A percentile compares a stretch with the other conserved stretches of the same genome.
phyloP scores from a whole-genome alignment of 2,888 invertebrate species.

The Trissolcus brochymenae region DNA sequence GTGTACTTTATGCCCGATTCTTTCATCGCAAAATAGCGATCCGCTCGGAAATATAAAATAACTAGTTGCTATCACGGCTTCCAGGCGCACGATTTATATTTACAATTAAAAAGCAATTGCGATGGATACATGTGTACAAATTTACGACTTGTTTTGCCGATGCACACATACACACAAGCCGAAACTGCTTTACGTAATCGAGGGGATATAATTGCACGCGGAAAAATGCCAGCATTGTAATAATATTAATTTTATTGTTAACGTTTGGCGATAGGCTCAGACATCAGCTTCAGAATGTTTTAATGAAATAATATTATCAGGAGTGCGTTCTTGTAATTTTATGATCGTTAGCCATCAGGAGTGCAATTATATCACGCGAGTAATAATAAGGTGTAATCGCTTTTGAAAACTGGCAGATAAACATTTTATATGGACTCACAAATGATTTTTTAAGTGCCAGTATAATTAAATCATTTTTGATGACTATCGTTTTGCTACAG shows the following conservation, averaged over 20 bases:
- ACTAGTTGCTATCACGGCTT: constrained; percentile 18
- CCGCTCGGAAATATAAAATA: constrained; percentile 43
- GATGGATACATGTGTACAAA: constrained; percentile 38
- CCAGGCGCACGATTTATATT: constrained; percentile 41
- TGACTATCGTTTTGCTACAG: not conserved
- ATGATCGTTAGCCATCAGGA: constrained; percentile 6
- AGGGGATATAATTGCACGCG: constrained; percentile 45
- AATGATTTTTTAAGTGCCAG: not conserved
- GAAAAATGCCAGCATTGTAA: constrained; percentile 47
- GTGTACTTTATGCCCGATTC: constrained; percentile 42
- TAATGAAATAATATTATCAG: not conserved
- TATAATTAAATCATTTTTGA: not conserved
- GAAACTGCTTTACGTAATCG: constrained; percentile 37
- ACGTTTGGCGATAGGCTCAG: constrained; percentile 30
- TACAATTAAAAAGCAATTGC: constrained; percentile 49
- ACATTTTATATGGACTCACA: not conserved
- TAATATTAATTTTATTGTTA: constrained; percentile 54
- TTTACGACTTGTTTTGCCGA: constrained; percentile 52
- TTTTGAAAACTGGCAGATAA: not conserved
- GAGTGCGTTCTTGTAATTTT: constrained; percentile 21
- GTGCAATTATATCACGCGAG: constrained; percentile 19
- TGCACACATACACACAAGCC: constrained; percentile 2
- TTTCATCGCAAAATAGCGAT: constrained; percentile 25
- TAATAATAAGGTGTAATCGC: constrained; percentile 25
- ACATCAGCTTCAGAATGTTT: constrained; percentile 8